These are phyloP conservation scores for Leptarthrus brevirostris DNA, from an alignment of 2,888 invertebrate species.

Conservation along the genomic window DNA sequence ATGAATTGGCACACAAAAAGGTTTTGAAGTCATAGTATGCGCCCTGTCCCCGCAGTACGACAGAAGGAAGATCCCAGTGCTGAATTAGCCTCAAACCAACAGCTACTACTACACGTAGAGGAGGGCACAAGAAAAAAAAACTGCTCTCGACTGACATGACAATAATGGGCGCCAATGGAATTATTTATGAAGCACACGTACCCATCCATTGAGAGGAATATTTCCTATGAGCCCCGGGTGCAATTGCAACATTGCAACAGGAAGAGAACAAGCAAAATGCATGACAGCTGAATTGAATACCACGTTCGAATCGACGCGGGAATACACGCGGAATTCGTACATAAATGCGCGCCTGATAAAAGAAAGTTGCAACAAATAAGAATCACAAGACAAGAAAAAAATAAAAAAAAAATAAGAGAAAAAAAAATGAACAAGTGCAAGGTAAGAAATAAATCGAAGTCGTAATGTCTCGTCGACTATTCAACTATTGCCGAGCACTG, in stretches of 20 bases:
- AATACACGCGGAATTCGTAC: constrained; percentile 19
- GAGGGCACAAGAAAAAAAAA: not conserved
- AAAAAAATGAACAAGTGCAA: constrained; percentile 42
- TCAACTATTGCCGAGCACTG: constrained; percentile 18
- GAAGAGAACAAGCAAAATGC: constrained; percentile 12
- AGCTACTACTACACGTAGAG: not conserved
- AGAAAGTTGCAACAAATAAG: constrained; percentile 3
- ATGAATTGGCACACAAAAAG: constrained; percentile 39
- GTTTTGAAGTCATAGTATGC: constrained; percentile 12
- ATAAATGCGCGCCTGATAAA: constrained; percentile 39
- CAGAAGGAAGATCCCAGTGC: no score
- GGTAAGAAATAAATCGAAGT: constrained; percentile 47
- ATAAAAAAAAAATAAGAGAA: not conserved
- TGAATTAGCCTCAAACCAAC: no score
- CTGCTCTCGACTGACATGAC: constrained; percentile 14
- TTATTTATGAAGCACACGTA: constrained; percentile 52
- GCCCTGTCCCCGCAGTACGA: no score
- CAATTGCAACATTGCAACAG: constrained; percentile 23
- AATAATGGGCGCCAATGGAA: constrained; percentile 50
- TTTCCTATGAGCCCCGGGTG: constrained; percentile 1
- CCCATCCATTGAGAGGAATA: constrained; percentile 33
- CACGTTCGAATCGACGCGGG: not conserved
- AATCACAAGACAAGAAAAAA: not conserved
- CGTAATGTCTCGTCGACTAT: constrained; percentile 40
- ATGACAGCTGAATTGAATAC: constrained; percentile 33